Percentiles rank a stretch among this genome's conserved stretches.
phyloP scores from a whole-genome alignment of 2,888 invertebrate species.

The Cerceris rybyensis region DNA sequence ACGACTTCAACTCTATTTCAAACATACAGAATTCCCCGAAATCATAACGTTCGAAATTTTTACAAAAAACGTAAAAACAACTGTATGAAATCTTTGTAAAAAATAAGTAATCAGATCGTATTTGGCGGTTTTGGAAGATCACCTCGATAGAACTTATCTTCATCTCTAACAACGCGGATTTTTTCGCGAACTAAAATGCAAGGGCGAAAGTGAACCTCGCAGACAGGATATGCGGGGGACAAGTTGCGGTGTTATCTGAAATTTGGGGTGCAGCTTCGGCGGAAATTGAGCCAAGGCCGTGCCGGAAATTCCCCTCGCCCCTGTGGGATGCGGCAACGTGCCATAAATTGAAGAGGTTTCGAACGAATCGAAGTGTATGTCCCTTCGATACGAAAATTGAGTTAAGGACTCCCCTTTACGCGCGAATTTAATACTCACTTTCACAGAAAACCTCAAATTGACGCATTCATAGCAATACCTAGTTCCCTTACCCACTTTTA shows the following conservation, averaged over 20 bases:
- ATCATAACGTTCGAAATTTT: too few relatives aligned
- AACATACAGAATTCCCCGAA: too few relatives aligned
- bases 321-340: slow-evolving; percentile 44
- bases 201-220: slow-evolving; percentile 1
- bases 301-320: slow-evolving; percentile 45
- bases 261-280: slow-evolving; percentile 73
- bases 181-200: neutral
- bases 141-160: neutral
- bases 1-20: too few relatives aligned
- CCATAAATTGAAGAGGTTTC: slow-evolving; percentile 63
- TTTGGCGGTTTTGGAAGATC: neutral
- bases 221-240: slow-evolving; percentile 71
- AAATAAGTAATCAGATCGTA: neutral
- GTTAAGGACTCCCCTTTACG: slow-evolving; percentile 47
- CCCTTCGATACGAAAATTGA: slow-evolving; percentile 56
- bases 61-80: too few relatives aligned
- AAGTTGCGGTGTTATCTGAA: slow-evolving; percentile 78
- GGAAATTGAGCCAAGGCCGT: slow-evolving; percentile 75
- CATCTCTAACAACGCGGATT: neutral
- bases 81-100: too few relatives aligned
- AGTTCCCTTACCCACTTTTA: neutral
- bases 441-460: slow-evolving; percentile 33
- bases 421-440: slow-evolving; percentile 11
- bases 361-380: slow-evolving; percentile 57
- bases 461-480: slow-evolving; percentile 22